phyloP scores from a whole-genome alignment of 2,797 vertebrate genomes.

The Syngnathus rostellatus region DNA sequence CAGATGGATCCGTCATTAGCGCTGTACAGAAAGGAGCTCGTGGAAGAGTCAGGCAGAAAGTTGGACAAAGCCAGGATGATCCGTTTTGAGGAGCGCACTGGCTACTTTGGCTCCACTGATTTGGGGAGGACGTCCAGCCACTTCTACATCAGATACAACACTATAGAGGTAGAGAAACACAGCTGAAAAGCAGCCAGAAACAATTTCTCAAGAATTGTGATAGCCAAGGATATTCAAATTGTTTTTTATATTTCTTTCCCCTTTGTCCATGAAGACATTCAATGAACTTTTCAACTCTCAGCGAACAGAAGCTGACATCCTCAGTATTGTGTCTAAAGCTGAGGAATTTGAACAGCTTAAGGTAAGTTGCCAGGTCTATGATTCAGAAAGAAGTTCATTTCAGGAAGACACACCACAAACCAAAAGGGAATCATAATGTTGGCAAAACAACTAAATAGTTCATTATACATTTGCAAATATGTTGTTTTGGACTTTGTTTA shows the following conservation, averaged over 20 bases:
- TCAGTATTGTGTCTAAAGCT: conserved; percentile 91
- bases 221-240: not conserved
- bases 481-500: not conserved
- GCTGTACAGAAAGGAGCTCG: conserved; percentile 85
- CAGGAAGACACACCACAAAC: no score
- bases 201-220: not conserved
- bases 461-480: not conserved
- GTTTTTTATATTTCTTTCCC: conserved; percentile 4
- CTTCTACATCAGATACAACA: conserved; percentile 97
- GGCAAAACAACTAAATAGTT: not conserved
- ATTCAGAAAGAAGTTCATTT: not conserved
- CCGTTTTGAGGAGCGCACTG: conserved; percentile 92
- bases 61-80: conserved; percentile 95
- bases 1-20: conserved; percentile 88
- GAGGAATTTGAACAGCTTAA: conserved; percentile 99
- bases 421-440: not conserved
- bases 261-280: conserved; percentile 78
- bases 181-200: not conserved
- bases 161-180: conserved; percentile 79
- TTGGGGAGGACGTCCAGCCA: conserved; percentile 94
- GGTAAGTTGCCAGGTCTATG: conserved; percentile 64
- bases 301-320: conserved; percentile 88
- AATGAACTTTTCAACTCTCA: conserved; percentile 92
- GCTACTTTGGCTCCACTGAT: conserved; percentile 93
- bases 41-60: conserved; percentile 85